A percentile compares a stretch with the other conserved stretches of the same genome.
Evolutionary conservation across 2,888 invertebrate genomes (phyloP).

Genomic region (Drosophila picticornis): DNA sequence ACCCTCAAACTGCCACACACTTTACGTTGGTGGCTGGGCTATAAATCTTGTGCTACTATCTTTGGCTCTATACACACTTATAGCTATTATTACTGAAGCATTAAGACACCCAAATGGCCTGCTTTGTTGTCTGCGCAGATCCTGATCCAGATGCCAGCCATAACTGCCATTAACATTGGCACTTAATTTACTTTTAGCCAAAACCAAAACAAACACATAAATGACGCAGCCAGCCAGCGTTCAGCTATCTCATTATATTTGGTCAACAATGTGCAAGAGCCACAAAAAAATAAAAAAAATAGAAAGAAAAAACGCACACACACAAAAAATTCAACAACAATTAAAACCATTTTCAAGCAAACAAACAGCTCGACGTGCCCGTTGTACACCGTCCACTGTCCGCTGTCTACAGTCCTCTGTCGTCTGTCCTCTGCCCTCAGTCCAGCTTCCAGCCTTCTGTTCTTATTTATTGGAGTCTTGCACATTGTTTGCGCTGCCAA

Average conservation of each 20-base stretch:
- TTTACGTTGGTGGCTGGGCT: constrained; percentile 23
- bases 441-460: constrained; percentile 23
- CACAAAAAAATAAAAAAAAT: constrained; percentile 59
- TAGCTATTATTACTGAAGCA: constrained; percentile 75
- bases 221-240: constrained; percentile 57
- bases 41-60: constrained; percentile 76
- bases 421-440: constrained; percentile 9
- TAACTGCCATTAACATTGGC: constrained; percentile 80
- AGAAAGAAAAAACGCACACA: constrained; percentile 25
- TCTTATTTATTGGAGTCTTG: constrained; percentile 80
- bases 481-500: constrained; percentile 71
- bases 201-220: constrained; percentile 74
- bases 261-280: constrained; percentile 70
- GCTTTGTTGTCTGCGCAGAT: constrained; percentile 57
- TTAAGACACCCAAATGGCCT: constrained; percentile 77
- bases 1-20: neutral
- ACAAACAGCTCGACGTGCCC: constrained; percentile 57
- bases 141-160: constrained; percentile 76
- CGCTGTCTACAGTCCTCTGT: constrained; percentile 23
- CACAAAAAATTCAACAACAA: constrained; percentile 67
- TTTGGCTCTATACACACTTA: constrained; percentile 63
- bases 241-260: constrained; percentile 73
- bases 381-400: constrained; percentile 13
- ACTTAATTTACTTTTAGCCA: constrained; percentile 78
- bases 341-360: constrained; percentile 77